Base-by-base conservation (phyloP, 2,113 vertebrate genomes). In the Gymnogyps californianus region DNA sequence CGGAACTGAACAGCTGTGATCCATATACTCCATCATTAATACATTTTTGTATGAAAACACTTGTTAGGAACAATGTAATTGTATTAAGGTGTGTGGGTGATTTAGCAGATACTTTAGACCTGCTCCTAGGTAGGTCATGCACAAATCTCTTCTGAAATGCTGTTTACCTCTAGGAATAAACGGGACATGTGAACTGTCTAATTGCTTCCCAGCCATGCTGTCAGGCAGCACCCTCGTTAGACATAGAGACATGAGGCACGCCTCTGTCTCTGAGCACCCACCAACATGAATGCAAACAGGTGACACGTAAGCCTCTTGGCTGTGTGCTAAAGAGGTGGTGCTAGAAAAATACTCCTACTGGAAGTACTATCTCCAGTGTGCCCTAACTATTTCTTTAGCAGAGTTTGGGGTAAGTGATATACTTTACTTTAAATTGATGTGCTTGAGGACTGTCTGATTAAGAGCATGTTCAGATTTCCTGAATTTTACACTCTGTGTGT, bases 321-420 rank as follows among this genome's bases (percentile, higher is more conserved):
- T 97, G 93, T 95, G 62, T 90, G 83, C 88, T 89, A 40, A 95
- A 47, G 82, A 97, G 97, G 97, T 93, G 95, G 96, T 96, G 93
- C 93, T 80, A 87, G 94, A 86, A 79, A 96, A 94, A 81, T 91
- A 67, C 71, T 98, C 89, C 90, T 72, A 40, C 54, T 89, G 90
- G 71, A 67, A 64, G 22, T 61, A 83, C 83, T 71, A 25, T 87
- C 83, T 94, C n/a, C 67, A 52, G 65, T 71, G 93, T 92, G 89
- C 92, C 52, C 54, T 97, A 52, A 55, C 89, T 82, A 26, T 92
- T 96, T 82, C 80, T 95, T 92, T 91, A 91, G 89, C 91, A 86
- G 83, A 87, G 82, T 20, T 38, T 74, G 95, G 89, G 97, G 97
- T 96, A 96, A 97, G 97, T 97, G 76, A 12, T 58, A 15, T 76